Conservation (phyloP, 2,797 vertebrate genomes). For the Neopelma chrysocephalum region DNA sequence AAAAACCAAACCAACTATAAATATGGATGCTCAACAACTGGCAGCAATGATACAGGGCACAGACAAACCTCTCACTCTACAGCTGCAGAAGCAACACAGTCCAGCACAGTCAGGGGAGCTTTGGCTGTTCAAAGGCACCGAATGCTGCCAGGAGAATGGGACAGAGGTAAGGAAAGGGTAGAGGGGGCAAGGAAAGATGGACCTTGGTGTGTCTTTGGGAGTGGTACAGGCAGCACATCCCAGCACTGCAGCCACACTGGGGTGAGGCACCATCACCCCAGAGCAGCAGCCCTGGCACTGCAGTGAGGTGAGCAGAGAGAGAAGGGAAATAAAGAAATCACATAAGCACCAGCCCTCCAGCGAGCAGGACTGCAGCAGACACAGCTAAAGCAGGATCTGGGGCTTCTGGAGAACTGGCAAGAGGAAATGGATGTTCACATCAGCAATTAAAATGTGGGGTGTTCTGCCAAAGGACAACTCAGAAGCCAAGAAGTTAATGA, state of each 20-base stretch:
- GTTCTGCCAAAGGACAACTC: neutral
- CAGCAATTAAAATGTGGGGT: fast-evolving
- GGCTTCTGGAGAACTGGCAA: neutral
- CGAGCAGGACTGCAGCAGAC: neutral
- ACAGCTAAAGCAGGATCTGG: neutral
- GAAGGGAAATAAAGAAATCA: neutral
- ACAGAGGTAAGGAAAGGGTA: no score
- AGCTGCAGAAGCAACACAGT: neutral
- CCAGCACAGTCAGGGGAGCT: neutral
- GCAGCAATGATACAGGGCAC: neutral
- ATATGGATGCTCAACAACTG: neutral
- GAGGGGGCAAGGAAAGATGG: neutral
- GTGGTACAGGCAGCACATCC: neutral
- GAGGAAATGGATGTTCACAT: neutral
- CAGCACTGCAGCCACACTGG: neutral
- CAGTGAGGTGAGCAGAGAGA: fast-evolving
- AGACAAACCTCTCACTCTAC: neutral
- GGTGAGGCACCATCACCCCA: fast-evolving
- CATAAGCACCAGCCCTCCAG: neutral
- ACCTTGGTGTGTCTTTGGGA: neutral
- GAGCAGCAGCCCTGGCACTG: neutral
- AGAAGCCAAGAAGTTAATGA: neutral
- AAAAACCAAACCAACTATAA: neutral
- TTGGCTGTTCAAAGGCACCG: fast-evolving
- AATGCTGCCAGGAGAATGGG: neutral